Conservation (phyloP, 1,140 invertebrate genomes). For the Galleria mellonella region DNA sequence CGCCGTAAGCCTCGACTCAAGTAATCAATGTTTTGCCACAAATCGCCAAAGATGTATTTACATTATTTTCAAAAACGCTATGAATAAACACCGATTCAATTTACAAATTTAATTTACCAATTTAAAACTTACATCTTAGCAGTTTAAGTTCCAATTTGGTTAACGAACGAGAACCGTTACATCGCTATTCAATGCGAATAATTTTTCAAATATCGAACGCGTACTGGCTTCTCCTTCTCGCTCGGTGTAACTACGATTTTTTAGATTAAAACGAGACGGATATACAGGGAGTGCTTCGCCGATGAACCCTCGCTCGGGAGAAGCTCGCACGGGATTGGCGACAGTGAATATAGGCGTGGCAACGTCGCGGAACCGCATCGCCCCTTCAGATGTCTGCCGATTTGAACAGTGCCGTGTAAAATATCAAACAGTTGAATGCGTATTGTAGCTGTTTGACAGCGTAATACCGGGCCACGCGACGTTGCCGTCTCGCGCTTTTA, state of each 20-base stretch:
- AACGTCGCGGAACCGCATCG: constrained; percentile 44
- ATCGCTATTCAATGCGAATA: constrained; percentile 9
- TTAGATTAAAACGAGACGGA: constrained; percentile 30
- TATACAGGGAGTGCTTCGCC: constrained; percentile 14
- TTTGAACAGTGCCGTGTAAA: constrained; percentile 48
- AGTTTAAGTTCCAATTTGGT: constrained; percentile 4
- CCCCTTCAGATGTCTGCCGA: constrained; percentile 51
- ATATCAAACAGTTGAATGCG: constrained; percentile 65
- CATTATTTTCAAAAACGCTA: constrained; percentile 12
- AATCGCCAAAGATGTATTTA: constrained; percentile 23
- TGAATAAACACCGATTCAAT: constrained; percentile 16
- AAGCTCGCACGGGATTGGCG: constrained; percentile 31
- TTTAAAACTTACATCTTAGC: neutral
- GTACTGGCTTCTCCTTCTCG: constrained; percentile 26
- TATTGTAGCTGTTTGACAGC: constrained; percentile 57
- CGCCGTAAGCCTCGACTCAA: neutral
- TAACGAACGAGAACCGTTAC: constrained; percentile 10
- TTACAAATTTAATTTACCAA: neutral
- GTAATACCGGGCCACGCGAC: constrained; percentile 47
- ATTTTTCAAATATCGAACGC: constrained; percentile 19
- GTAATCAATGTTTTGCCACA: constrained; percentile 23
- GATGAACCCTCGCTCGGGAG: constrained; percentile 20
- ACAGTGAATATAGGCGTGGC: constrained; percentile 38
- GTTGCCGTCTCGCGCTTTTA: constrained; percentile 47
- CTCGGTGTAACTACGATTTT: constrained; percentile 10